Evolutionary conservation across 2,113 vertebrate species (phyloP).

Genomic region (Nicator chloris): DNA sequence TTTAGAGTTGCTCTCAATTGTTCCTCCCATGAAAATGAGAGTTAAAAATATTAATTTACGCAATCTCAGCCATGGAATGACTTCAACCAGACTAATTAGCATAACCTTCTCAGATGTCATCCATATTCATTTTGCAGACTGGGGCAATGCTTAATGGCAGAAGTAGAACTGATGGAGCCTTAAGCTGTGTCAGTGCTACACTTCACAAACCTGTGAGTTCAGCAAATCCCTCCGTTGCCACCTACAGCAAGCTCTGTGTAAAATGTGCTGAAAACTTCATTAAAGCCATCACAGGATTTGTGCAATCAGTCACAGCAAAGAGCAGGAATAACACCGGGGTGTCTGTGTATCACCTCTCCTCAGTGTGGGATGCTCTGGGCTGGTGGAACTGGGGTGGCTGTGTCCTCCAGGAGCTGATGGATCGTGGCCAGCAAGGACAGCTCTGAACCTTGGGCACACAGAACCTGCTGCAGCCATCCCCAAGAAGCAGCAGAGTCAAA

Average conservation of each 20-base stretch:
- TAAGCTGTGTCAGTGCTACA: background rate
- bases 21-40: constrained; percentile 1
- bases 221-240: background rate
- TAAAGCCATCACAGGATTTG: background rate
- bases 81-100: constrained; percentile 28
- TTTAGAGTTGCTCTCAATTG: background rate
- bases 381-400: background rate
- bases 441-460: background rate
- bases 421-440: background rate
- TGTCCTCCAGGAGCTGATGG: background rate
- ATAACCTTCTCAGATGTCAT: constrained; percentile 34
- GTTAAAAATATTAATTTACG: constrained; percentile 48
- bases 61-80: background rate
- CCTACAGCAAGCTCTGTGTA: background rate
- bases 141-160: constrained; percentile 25
- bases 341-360: background rate
- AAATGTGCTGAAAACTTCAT: background rate
- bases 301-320: background rate
- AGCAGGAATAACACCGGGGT: background rate
- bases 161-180: constrained; percentile 38
- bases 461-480: too few relatives aligned
- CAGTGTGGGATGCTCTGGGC: background rate
- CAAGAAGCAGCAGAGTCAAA: background rate
- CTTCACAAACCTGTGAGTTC: constrained; percentile 11
- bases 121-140: constrained; percentile 44